A percentile compares a stretch with the other conserved stretches of the same genome.
These are phyloP conservation scores for Pluvialis apricaria DNA, from an alignment of 2,113 vertebrate genomes.

Conservation along the genomic window DNA sequence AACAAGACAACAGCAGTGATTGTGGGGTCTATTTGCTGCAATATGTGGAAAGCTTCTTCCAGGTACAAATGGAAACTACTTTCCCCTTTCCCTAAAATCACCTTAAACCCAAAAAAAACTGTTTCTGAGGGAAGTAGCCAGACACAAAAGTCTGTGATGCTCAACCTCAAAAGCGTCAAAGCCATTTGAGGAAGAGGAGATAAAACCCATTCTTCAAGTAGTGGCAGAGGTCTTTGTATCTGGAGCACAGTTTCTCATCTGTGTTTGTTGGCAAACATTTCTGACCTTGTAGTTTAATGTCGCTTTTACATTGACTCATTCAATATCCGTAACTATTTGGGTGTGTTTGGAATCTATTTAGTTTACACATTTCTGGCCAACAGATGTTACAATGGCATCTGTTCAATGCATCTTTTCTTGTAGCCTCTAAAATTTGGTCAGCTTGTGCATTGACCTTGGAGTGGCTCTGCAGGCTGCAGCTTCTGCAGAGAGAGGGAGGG, in stretches of 20 bases:
- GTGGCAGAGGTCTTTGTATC: background rate
- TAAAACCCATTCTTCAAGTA: background rate
- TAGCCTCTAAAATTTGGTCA: background rate
- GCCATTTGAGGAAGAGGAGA: background rate
- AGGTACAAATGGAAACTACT: conserved; percentile 74
- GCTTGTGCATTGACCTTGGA: background rate
- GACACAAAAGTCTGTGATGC: background rate
- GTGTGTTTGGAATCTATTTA: background rate
- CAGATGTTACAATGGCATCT: background rate
- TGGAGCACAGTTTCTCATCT: background rate
- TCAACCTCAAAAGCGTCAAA: background rate
- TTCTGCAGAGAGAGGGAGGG: background rate
- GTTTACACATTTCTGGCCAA: background rate
- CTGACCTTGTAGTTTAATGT: background rate
- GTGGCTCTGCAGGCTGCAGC: background rate
- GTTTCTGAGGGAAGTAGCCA: background rate
- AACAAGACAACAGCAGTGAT: conserved; percentile 95
- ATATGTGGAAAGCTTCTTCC: conserved; percentile 93
- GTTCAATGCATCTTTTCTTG: background rate
- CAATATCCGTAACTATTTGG: background rate
- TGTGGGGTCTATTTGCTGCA: conserved; percentile 95
- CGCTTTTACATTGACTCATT: background rate
- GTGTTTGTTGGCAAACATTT: background rate
- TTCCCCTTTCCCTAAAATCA: background rate
- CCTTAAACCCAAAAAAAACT: background rate